Evolutionary conservation across 2,797 vertebrate genomes (phyloP).

Genomic region (Ciconia nigra): DNA sequence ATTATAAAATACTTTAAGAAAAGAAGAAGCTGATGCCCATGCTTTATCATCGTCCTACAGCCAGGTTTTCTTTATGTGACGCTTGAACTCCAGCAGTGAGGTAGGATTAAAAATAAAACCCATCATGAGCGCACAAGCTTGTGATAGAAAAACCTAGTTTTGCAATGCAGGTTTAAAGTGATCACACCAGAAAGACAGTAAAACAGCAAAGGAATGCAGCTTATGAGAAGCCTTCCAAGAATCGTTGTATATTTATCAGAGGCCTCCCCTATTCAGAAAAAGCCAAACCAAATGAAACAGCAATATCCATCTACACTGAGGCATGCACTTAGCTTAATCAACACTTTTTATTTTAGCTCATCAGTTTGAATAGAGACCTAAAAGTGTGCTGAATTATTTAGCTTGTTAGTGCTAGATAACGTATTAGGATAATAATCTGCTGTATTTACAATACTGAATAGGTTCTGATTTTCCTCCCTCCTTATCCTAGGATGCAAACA

Average conservation of each 20-base stretch:
- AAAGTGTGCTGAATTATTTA: slow-evolving; percentile 29
- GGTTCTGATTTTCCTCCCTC: slow-evolving; percentile 7
- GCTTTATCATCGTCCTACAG: slow-evolving; percentile 20
- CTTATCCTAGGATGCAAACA: background rate
- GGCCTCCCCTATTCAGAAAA: background rate
- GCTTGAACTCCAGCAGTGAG: slow-evolving; percentile 2
- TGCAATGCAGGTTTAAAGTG: background rate
- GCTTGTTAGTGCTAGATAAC: slow-evolving; percentile 5
- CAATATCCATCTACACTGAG: background rate
- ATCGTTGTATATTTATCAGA: background rate
- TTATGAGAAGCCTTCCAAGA: background rate
- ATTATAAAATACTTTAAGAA: background rate
- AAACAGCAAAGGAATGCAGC: background rate
- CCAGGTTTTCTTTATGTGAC: slow-evolving; percentile 1
- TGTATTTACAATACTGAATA: slow-evolving; percentile 37
- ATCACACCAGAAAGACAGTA: background rate
- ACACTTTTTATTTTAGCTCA: slow-evolving; percentile 40
- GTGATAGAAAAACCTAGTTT: background rate
- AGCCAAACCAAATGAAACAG: background rate
- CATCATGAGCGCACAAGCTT: background rate
- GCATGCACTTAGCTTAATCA: slow-evolving; percentile 30
- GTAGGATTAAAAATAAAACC: slow-evolving; percentile 53
- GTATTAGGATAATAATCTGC: background rate
- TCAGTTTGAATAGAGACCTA: background rate
- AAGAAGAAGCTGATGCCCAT: background rate